Percentiles rank a stretch among this genome's conserved stretches.
These are phyloP conservation scores for Pollenia labialis DNA, from an alignment of 2,888 invertebrate genomes.

Conservation along the genomic window DNA sequence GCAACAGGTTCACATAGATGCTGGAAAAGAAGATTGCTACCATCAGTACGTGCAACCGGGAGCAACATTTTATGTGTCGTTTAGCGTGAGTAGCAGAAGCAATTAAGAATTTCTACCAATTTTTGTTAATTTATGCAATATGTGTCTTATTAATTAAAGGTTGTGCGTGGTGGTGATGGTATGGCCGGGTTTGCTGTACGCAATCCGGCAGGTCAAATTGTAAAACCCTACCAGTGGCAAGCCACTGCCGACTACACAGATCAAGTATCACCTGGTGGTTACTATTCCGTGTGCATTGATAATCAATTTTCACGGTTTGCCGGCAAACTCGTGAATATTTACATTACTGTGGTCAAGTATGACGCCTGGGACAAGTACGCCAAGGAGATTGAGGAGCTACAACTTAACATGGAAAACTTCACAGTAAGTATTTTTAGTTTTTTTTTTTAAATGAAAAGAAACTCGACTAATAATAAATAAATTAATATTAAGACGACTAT, in stretches of 20 bases:
- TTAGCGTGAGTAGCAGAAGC: conserved; percentile 89
- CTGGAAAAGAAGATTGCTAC: conserved; percentile 98
- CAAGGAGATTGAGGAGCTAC: conserved; percentile 93
- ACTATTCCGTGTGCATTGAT: conserved; percentile 95
- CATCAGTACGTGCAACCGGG: conserved; percentile 96
- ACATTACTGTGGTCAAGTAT: conserved; percentile 95
- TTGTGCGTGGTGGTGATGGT: conserved; percentile 95
- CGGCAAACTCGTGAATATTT: conserved; percentile 94
- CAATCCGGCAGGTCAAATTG: conserved; percentile 92
- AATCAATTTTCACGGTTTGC: conserved; percentile 97
- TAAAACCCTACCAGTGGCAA: conserved; percentile 96
- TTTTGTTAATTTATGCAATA: neutral
- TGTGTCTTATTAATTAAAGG: conserved; percentile 85
- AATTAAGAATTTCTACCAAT: neutral
- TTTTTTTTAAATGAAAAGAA: no score
- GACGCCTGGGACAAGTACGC: conserved; percentile 97
- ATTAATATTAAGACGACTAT: conserved; percentile 87
- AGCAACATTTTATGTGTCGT: conserved; percentile 96
- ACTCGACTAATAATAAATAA: no score
- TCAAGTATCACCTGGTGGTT: conserved; percentile 91
- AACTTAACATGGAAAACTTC: conserved; percentile 95
- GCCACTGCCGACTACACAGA: conserved; percentile 96
- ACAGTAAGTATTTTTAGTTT: conserved; percentile 87
- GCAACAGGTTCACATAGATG: conserved; percentile 90
- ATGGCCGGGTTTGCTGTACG: conserved; percentile 96